These are phyloP conservation scores for Hystrix brachyura DNA, from an alignment of 2,113 vertebrate species.

Conservation along the genomic window DNA sequence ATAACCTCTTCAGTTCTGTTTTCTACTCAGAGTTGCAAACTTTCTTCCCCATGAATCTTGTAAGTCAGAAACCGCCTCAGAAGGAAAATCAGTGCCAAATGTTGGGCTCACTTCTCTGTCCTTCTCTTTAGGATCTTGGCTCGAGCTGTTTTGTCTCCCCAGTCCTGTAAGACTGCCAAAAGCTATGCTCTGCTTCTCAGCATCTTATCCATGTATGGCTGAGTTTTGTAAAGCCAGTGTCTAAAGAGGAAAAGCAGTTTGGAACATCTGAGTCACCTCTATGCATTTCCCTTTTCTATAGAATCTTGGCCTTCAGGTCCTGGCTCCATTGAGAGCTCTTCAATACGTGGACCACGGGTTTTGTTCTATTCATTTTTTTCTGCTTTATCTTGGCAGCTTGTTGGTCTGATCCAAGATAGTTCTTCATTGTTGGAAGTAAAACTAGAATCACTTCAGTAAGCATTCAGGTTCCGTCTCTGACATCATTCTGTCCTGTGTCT, in stretches of 20 bases:
- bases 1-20: constrained; percentile 10
- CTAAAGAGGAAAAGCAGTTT: neutral
- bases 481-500: constrained; percentile 8
- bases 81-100: constrained; percentile 12
- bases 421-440: neutral
- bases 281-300: neutral
- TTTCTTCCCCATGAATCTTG: constrained; percentile 6
- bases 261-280: constrained; percentile 53
- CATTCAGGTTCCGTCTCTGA: constrained; percentile 25
- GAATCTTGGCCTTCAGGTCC: constrained; percentile 35
- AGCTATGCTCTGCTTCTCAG: neutral
- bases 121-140: constrained; percentile 45
- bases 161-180: constrained; percentile 26
- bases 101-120: neutral
- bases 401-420: neutral
- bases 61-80: constrained; percentile 10
- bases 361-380: neutral
- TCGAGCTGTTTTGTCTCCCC: neutral
- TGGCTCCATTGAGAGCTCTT: neutral
- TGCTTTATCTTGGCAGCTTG: neutral
- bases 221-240: neutral
- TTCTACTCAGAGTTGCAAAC: constrained; percentile 20
- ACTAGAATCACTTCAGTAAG: neutral
- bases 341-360: neutral
- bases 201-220: neutral